Evolutionary conservation across 2,888 invertebrate genomes (phyloP).

Genomic region (Parasteatoda lunata): DNA sequence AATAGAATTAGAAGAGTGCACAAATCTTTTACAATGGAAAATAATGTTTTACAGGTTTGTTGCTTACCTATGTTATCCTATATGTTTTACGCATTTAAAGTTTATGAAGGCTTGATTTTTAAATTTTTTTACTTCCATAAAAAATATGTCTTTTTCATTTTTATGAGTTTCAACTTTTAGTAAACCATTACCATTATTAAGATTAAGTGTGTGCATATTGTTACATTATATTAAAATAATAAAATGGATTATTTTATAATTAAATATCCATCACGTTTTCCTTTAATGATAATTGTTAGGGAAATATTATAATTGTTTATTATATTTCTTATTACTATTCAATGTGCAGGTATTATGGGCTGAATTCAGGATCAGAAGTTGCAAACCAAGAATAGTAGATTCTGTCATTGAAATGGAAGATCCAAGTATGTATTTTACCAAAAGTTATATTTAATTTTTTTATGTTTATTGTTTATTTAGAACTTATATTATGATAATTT

Average conservation of each 20-base stretch:
- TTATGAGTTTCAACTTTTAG: not conserved
- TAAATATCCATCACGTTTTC: too few relatives aligned
- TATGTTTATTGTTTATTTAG: too few relatives aligned
- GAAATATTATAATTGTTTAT: not conserved
- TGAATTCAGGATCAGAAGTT: slow-evolving; percentile 55
- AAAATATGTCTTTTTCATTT: not conserved
- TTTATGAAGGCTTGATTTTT: not conserved
- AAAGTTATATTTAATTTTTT: not conserved
- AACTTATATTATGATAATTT: too few relatives aligned
- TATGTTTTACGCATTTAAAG: too few relatives aligned
- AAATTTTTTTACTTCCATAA: not conserved
- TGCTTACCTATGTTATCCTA: not conserved
- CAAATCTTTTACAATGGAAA: slow-evolving; percentile 86
- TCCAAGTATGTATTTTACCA: slow-evolving; percentile 16
- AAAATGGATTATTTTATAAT: too few relatives aligned
- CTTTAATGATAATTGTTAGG: not conserved
- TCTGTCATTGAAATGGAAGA: slow-evolving; percentile 59
- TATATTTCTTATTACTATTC: not conserved
- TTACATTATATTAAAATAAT: too few relatives aligned
- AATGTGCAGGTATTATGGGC: slow-evolving; percentile 54
- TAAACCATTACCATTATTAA: too few relatives aligned
- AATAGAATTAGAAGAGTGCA: slow-evolving; percentile 74
- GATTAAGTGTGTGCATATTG: too few relatives aligned
- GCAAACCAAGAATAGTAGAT: slow-evolving; percentile 62
- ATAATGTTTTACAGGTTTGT: slow-evolving; percentile 83